These are phyloP conservation scores for Latrodectus hesperus DNA, from an alignment of 2,888 invertebrate species.

Conservation along the genomic window DNA sequence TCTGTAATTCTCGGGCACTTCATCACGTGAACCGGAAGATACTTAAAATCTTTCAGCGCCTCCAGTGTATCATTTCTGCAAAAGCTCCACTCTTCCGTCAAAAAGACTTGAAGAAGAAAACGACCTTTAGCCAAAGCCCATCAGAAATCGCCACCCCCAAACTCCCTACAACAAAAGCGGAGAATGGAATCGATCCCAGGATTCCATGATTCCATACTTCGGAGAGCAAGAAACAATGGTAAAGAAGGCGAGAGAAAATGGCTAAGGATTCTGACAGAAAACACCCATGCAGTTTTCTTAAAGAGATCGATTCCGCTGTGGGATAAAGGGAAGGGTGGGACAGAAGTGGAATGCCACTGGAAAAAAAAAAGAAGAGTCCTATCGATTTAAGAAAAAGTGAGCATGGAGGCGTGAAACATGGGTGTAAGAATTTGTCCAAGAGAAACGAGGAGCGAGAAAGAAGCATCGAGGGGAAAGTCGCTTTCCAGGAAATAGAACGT, in stretches of 20 bases:
- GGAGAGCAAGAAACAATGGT: background rate
- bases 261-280: constrained; percentile 4
- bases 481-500: constrained; percentile 43
- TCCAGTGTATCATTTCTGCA: too few species aligned
- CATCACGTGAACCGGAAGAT: too few species aligned
- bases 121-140: background rate
- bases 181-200: background rate
- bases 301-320: constrained; percentile 47
- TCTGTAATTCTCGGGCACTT: too few species aligned
- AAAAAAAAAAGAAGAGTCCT: background rate
- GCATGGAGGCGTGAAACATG: background rate
- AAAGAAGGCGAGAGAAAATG: background rate
- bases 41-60: too few species aligned
- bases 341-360: constrained; percentile 5
- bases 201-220: background rate
- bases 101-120: background rate
- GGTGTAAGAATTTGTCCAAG: background rate
- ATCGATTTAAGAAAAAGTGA: background rate
- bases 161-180: background rate
- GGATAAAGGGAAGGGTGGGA: constrained; percentile 1
- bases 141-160: background rate
- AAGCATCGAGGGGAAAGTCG: constrained; percentile 20
- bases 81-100: too few species aligned
- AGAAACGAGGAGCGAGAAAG: background rate
- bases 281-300: constrained; percentile 39